Evolutionary conservation across 2,888 invertebrate genomes (phyloP), one percentile per base, ranked within the genome.

Genomic region (Tricholauxania praeusta): DNA sequence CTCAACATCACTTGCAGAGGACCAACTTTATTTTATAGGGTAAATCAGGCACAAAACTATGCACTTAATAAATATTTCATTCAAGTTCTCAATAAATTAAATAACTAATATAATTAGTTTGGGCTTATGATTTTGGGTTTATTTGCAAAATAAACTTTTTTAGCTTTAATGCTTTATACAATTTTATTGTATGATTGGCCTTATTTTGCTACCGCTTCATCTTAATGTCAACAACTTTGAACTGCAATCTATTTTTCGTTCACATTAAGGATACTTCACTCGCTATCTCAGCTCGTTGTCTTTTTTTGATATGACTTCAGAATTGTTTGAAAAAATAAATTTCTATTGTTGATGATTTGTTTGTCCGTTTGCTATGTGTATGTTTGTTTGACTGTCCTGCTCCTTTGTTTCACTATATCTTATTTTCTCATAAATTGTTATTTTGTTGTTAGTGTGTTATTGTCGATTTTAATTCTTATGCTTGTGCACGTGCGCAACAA

Each of bases 251-350:
- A 62, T 32, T 62, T 62, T 28, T 62, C n/a, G 60, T 62, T n/a
- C 60, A n/a, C 32, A 32, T 62, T 62, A 47, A 62, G 60, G 60
- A 62, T 62, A 62, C 32, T 62, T 62, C 39, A 39, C 39, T 39
- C 39, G 8, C 39, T 62, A 17, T n/a, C 57, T 57, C 12, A 57
- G 17, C 17, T 62, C 39, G 32, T 39, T 62, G 60, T 39, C 47
- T 39, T 5, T 60, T 15, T 12, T 22, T 32, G 60, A 12, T 32
- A 22, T 14, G 19, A 22, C 55, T 15, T 28, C 28, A 19, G 32
- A 39, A 62, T 62, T 62, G 60, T 39, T 39, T 28, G n/a, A 39
- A 32, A 10, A 32, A 32, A 17, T 62, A 47, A 32, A 12, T 47
- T 39, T 7, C 17, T 15, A 57, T 22, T 28, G 15, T 28, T 57